Conservation (phyloP, 2,888 invertebrate genomes). For the Syritta pipiens region DNA sequence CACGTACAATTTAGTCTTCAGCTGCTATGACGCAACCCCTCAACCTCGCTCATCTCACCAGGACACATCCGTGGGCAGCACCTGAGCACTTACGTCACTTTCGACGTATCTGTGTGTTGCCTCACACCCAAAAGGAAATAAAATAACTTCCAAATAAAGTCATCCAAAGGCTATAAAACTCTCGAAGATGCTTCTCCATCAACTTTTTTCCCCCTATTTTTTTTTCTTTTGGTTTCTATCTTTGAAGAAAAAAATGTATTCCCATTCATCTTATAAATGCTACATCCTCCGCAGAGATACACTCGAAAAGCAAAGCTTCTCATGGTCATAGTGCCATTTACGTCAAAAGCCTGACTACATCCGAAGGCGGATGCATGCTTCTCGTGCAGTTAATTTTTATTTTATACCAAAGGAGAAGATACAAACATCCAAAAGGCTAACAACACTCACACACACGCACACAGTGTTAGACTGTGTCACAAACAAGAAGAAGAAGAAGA, state of each 20-base stretch:
- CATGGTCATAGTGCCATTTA: conserved; percentile 77
- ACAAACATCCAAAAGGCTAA: conserved; percentile 36
- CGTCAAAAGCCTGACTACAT: conserved; percentile 73
- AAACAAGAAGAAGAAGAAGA: conserved; percentile 9
- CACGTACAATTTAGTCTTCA: no score
- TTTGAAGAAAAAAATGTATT: conserved; percentile 26
- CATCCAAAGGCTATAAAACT: conserved; percentile 23
- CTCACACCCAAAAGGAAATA: no score
- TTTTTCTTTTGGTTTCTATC: conserved; percentile 12
- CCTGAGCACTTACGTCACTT: no score
- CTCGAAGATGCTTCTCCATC: neutral
- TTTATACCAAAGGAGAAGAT: conserved; percentile 49
- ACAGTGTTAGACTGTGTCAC: conserved; percentile 15
- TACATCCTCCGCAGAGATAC: conserved; percentile 59
- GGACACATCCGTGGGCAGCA: no score
- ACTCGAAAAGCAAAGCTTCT: conserved; percentile 71
- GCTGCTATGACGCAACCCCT: no score
- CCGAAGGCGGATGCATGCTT: conserved; percentile 68
- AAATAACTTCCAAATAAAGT: conserved; percentile 29
- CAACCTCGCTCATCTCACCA: no score
- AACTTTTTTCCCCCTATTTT: neutral
- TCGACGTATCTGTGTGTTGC: no score
- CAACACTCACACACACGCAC: conserved; percentile 6
- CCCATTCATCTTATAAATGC: conserved; percentile 24
- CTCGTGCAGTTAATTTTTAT: conserved; percentile 64